Evolutionary conservation across 2,888 invertebrate genomes (phyloP).

Genomic region (Hypomecis punctinalis): DNA sequence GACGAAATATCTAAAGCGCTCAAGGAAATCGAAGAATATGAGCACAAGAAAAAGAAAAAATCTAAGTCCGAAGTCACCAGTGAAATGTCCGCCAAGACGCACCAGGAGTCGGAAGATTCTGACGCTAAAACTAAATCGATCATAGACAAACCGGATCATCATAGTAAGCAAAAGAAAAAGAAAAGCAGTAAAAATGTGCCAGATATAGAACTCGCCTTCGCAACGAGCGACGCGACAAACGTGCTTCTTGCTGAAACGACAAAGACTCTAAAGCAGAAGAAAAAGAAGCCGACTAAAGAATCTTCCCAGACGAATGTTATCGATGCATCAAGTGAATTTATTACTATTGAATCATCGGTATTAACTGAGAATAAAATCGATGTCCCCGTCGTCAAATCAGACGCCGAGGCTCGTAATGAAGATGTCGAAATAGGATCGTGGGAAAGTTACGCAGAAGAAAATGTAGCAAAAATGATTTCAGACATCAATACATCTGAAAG

Average conservation of each 20-base stretch:
- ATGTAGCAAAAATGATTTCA: slow-evolving; percentile 48
- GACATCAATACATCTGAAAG: slow-evolving; percentile 43
- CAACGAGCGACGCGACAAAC: neutral
- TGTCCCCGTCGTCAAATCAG: slow-evolving; percentile 2
- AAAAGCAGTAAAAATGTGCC: slow-evolving; percentile 50
- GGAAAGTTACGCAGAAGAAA: slow-evolving; percentile 42
- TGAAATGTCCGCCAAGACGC: slow-evolving; percentile 12
- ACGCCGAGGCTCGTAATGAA: slow-evolving; percentile 19
- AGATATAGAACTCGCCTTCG: neutral
- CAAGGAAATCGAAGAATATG: slow-evolving; percentile 75
- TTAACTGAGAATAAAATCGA: slow-evolving; percentile 22
- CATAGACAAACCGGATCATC: slow-evolving; percentile 40
- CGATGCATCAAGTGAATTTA: slow-evolving; percentile 16
- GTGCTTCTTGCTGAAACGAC: slow-evolving; percentile 31
- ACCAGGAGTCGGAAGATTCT: slow-evolving; percentile 25
- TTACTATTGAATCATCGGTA: slow-evolving; percentile 43
- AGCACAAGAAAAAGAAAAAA: slow-evolving; percentile 70
- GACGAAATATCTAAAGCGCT: slow-evolving; percentile 78
- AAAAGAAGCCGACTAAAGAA: slow-evolving; percentile 39
- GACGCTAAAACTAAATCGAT: slow-evolving; percentile 27
- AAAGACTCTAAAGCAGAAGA: slow-evolving; percentile 42
- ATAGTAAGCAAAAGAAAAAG: slow-evolving; percentile 56
- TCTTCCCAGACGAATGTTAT: slow-evolving; percentile 6
- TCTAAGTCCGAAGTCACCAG: slow-evolving; percentile 26
- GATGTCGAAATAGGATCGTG: slow-evolving; percentile 37